phyloP scores from a whole-genome alignment of 2,113 vertebrate species.

The Mixornis gularis region DNA sequence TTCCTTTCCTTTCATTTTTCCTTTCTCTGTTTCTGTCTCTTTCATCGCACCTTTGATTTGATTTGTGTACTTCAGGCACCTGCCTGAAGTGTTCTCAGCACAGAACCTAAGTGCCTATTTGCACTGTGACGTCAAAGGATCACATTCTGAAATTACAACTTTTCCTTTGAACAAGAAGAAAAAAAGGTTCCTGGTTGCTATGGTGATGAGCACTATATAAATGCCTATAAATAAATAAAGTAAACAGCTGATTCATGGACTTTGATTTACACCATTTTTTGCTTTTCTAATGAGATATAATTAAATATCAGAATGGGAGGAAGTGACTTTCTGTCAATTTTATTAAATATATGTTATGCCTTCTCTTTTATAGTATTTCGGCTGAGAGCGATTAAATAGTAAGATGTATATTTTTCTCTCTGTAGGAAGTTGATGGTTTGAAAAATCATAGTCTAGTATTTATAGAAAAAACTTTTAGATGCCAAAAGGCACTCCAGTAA shows the following conservation, averaged over 20 bases:
- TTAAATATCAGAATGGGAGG: constrained; percentile 1
- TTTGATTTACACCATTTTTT: constrained; percentile 38
- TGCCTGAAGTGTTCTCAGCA: neutral
- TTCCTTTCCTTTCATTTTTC: neutral
- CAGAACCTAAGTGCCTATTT: neutral
- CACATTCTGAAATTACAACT: constrained; percentile 23
- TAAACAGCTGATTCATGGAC: constrained; percentile 42
- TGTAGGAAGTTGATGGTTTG: neutral
- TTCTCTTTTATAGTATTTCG: neutral
- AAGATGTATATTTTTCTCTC: neutral
- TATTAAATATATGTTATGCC: neutral
- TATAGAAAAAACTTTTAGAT: neutral
- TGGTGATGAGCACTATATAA: neutral
- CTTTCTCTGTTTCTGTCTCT: neutral
- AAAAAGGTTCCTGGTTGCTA: constrained; percentile 22
- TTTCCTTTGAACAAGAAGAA: neutral
- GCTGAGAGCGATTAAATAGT: neutral
- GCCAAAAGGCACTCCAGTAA: neutral
- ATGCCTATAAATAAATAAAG: constrained; percentile 52
- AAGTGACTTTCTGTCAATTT: neutral
- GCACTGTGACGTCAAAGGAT: neutral
- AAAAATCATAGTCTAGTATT: neutral
- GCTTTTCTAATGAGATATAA: constrained; percentile 21
- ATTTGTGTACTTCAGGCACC: neutral
- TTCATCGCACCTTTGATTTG: neutral